phyloP scores from a whole-genome alignment of 2,888 invertebrate genomes.

The Cantharis flavilabris region DNA sequence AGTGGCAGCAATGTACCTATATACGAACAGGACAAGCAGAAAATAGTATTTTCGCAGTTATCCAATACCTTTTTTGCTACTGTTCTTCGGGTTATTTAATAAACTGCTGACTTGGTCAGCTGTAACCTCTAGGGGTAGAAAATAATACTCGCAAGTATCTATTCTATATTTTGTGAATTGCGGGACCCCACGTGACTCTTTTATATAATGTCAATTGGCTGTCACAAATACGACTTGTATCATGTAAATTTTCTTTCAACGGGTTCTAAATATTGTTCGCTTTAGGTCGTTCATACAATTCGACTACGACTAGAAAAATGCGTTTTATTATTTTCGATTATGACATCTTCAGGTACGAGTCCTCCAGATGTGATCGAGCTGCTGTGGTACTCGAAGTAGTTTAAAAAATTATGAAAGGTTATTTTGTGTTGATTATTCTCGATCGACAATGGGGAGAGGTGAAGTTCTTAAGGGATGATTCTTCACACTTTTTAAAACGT shows the following conservation, averaged over 20 bases:
- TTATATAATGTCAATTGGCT: slow-evolving; percentile 57
- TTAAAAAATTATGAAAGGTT: slow-evolving; percentile 40
- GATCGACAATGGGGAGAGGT: slow-evolving; percentile 35
- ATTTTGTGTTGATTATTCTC: slow-evolving; percentile 40
- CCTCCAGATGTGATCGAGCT: slow-evolving; percentile 13
- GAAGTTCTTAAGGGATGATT: slow-evolving; percentile 44
- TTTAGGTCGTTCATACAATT: slow-evolving; percentile 24
- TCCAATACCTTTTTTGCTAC: slow-evolving; percentile 10
- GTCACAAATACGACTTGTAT: slow-evolving; percentile 56
- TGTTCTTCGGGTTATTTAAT: background rate
- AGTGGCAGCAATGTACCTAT: background rate
- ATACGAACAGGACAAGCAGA: slow-evolving; percentile 8
- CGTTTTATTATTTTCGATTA: background rate
- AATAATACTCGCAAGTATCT: slow-evolving; percentile 52
- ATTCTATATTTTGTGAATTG: slow-evolving; percentile 56
- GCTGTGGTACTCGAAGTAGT: slow-evolving; percentile 13
- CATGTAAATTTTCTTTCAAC: slow-evolving; percentile 54
- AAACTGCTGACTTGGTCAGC: slow-evolving; percentile 32
- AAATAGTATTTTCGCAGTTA: slow-evolving; percentile 10
- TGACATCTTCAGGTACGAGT: background rate
- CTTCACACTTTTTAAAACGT: slow-evolving; percentile 43
- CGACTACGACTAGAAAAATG: slow-evolving; percentile 31
- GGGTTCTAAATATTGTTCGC: slow-evolving; percentile 42
- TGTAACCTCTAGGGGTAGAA: slow-evolving; percentile 45
- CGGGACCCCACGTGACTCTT: slow-evolving; percentile 55